phyloP scores from a whole-genome alignment of 2,888 invertebrate genomes.

The Thecocarcelia acutangulata region DNA sequence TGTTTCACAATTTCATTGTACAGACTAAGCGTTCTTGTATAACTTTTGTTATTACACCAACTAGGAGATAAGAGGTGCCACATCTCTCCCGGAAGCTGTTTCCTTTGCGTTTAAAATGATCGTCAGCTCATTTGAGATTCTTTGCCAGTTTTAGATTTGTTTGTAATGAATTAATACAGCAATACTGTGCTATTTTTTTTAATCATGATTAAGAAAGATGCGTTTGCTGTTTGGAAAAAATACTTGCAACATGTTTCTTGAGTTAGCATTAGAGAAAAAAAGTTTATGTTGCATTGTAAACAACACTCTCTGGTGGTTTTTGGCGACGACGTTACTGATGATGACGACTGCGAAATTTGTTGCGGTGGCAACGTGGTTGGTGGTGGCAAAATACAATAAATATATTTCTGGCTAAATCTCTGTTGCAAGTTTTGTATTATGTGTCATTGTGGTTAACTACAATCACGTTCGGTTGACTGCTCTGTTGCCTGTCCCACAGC shows the following conservation, averaged over 20 bases:
- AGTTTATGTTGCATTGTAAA: conserved; percentile 7
- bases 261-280: conserved; percentile 6
- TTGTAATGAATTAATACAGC: conserved; percentile 20
- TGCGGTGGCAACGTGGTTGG: conserved; percentile 15
- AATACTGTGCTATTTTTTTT: not conserved
- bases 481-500: conserved; percentile 42
- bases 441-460: conserved; percentile 61
- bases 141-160: conserved; percentile 10
- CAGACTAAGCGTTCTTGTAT: no score
- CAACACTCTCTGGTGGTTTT: conserved; percentile 17
- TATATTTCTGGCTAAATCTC: conserved; percentile 57
- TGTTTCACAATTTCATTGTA: conserved; percentile 52
- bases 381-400: conserved; percentile 47
- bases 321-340: conserved; percentile 12
- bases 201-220: not conserved
- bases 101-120: conserved; percentile 12
- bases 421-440: conserved; percentile 60
- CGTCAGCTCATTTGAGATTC: not conserved
- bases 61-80: not conserved
- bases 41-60: conserved; percentile 6
- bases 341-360: conserved; percentile 16
- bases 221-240: not conserved
- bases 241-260: conserved; percentile 19
- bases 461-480: conserved; percentile 50
- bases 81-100: conserved; percentile 58